Conservation (phyloP, 2,113 vertebrate genomes). For the Spea multiplicata region DNA sequence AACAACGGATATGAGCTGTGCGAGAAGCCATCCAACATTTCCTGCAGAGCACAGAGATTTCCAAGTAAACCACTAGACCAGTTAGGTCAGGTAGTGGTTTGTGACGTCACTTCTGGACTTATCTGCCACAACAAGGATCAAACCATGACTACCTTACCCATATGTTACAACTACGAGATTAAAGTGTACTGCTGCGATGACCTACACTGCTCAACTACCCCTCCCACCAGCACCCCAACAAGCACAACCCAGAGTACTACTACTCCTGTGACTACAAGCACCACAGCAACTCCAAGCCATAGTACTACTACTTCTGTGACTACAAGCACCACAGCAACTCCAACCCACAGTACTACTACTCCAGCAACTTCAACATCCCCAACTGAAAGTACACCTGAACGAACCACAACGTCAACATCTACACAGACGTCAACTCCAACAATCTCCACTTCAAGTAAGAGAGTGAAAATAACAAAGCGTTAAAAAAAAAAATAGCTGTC, state of each 20-base stretch:
- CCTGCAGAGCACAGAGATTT: constrained; percentile 55
- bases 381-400: not conserved
- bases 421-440: constrained; percentile 10
- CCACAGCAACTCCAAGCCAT: too few species aligned
- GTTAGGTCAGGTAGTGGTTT: constrained; percentile 59
- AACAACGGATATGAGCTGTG: constrained; percentile 48
- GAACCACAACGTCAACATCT: too few species aligned
- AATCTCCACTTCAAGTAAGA: not conserved
- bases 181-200: constrained; percentile 50
- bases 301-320: too few species aligned
- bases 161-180: constrained; percentile 58
- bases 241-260: not conserved
- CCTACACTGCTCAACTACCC: not conserved
- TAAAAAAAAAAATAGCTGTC: too few species aligned
- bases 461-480: too few species aligned
- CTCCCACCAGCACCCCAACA: not conserved
- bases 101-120: constrained; percentile 50
- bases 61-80: constrained; percentile 36
- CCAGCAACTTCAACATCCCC: not conserved
- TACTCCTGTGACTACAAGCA: too few species aligned
- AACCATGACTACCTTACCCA: not conserved
- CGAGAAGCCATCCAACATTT: constrained; percentile 37
- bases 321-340: not conserved
- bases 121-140: constrained; percentile 60
- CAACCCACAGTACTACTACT: too few species aligned